Percentiles rank a stretch among this genome's conserved stretches.
Conservation (phyloP, 1,140 invertebrate species). For the Nasonia vitripennis region DNA sequence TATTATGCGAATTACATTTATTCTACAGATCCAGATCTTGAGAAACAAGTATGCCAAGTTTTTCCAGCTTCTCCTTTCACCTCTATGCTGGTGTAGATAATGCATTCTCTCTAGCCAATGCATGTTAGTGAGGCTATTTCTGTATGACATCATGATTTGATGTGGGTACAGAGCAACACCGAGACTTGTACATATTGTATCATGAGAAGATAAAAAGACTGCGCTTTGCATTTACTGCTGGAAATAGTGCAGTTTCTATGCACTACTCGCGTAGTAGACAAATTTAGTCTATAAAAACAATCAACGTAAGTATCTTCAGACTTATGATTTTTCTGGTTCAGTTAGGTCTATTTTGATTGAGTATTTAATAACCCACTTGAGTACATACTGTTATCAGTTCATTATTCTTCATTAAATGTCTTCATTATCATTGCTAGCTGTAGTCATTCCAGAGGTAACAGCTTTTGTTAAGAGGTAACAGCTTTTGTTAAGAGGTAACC, state of each 20-base stretch:
- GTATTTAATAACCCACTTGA: not conserved
- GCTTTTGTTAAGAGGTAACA: not conserved
- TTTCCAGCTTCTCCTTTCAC: constrained; percentile 12
- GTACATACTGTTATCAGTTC: constrained; percentile 21
- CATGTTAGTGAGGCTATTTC: not conserved
- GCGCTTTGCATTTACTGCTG: not conserved
- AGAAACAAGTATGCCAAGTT: constrained; percentile 7
- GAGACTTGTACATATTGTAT: not conserved
- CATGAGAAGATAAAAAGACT: not conserved
- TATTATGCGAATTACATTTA: not conserved
- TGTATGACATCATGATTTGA: not conserved
- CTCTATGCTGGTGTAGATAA: not conserved
- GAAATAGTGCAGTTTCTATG: not conserved
- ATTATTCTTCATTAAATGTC: not conserved
- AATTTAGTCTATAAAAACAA: not conserved
- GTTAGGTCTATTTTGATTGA: not conserved
- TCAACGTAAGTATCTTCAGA: not conserved
- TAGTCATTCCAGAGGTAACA: not conserved
- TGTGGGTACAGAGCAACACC: not conserved
- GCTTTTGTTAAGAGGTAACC: constrained; percentile 10
- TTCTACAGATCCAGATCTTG: not conserved
- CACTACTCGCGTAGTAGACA: not conserved
- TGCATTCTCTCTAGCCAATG: not conserved
- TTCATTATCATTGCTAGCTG: not conserved
- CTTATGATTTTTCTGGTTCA: not conserved